These are phyloP conservation scores for Rhineura floridana DNA, from an alignment of 2,113 vertebrate genomes.

Conservation along the genomic window DNA sequence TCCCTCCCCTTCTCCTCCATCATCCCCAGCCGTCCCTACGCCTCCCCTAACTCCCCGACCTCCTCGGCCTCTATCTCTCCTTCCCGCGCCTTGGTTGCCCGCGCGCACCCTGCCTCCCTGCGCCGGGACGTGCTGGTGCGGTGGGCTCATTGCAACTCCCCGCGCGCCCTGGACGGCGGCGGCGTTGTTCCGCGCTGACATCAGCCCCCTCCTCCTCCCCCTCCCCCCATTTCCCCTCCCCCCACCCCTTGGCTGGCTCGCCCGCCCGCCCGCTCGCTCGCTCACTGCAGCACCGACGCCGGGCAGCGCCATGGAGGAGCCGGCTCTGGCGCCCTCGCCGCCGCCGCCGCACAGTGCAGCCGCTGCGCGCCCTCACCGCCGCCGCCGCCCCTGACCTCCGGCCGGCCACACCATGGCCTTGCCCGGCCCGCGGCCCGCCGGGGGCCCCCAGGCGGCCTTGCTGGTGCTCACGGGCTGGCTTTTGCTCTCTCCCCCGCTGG, in stretches of 20 bases:
- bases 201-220: constrained; percentile 50
- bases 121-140: background rate
- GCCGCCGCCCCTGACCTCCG: constrained; percentile 51
- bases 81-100: background rate
- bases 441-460: constrained; percentile 29
- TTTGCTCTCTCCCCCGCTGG: constrained; percentile 65
- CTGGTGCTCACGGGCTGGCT: constrained; percentile 22
- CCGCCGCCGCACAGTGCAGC: constrained; percentile 32
- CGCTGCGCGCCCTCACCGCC: constrained; percentile 50
- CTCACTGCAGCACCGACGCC: constrained; percentile 45
- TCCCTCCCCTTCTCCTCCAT: background rate
- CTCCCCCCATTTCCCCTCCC: constrained; percentile 7
- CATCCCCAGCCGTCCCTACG: background rate
- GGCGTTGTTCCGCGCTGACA: constrained; percentile 41
- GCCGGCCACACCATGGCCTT: constrained; percentile 67
- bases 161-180: constrained; percentile 19
- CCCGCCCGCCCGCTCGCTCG: constrained; percentile 41
- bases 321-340: constrained; percentile 48
- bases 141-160: constrained; percentile 28
- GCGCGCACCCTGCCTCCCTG: background rate
- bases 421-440: constrained; percentile 20
- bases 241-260: constrained; percentile 21
- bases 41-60: background rate
- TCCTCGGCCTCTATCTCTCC: background rate
- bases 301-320: constrained; percentile 60